Percentiles rank a stretch among this genome's conserved stretches.
Conservation (phyloP, 2,113 vertebrate genomes). For the Otocyon megalotis region DNA sequence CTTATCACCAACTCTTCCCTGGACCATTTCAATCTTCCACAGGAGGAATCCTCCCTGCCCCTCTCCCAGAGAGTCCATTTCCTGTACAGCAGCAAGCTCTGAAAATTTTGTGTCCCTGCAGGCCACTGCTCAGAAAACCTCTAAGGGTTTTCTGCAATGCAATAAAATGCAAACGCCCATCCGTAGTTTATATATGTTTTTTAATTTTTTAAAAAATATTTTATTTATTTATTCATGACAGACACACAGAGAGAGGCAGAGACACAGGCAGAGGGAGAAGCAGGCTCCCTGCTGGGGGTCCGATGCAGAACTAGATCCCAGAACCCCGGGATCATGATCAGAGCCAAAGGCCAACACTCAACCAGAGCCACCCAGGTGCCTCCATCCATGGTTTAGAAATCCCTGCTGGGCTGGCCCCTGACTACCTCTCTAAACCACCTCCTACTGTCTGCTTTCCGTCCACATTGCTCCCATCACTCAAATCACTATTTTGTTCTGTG, state of each 20-base stretch:
- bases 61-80: background rate
- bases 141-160: background rate
- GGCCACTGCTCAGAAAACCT: background rate
- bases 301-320: no score
- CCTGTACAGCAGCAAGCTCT: background rate
- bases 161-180: background rate
- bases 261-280: no score
- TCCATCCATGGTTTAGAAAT: background rate
- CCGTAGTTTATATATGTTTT: no score
- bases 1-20: background rate
- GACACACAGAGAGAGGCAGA: no score
- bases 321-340: no score
- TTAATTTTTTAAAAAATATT: no score
- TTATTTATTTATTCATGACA: no score
- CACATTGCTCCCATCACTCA: background rate
- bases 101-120: background rate
- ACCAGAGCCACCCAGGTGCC: no score
- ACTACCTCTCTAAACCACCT: background rate
- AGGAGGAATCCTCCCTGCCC: background rate
- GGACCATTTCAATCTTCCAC: background rate
- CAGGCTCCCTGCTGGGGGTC: no score
- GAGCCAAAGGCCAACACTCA: no score
- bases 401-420: background rate
- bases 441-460: background rate
- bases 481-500: background rate